phyloP scores from a whole-genome alignment of 2,888 invertebrate species.

The Pocota personata region DNA sequence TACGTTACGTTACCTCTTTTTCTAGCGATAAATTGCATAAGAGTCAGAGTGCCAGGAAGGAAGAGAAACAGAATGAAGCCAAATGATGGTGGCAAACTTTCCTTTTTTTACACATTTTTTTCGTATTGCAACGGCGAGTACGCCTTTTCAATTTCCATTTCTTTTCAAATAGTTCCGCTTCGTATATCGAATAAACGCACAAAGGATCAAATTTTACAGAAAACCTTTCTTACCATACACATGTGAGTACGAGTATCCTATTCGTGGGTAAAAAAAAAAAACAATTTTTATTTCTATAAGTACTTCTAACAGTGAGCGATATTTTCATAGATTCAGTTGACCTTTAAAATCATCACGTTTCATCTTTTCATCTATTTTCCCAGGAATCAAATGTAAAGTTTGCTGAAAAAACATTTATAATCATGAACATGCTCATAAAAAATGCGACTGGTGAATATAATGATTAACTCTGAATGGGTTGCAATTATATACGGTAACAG shows the following conservation, averaged over 20 bases:
- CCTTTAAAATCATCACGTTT: too few relatives aligned
- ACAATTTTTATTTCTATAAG: neutral
- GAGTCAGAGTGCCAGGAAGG: neutral
- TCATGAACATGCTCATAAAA: too few relatives aligned
- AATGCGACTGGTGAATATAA: too few relatives aligned
- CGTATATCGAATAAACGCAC: constrained; percentile 22
- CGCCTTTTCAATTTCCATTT: constrained; percentile 37
- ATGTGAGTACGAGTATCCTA: neutral
- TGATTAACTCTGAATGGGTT: too few relatives aligned
- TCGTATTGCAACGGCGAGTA: neutral
- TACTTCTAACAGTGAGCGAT: neutral
- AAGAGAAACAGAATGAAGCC: constrained; percentile 3
- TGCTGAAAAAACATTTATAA: too few relatives aligned
- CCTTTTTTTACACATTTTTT: constrained; percentile 4
- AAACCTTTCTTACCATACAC: neutral
- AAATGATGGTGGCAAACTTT: neutral
- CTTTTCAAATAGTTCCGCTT: neutral
- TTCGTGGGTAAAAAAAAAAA: neutral
- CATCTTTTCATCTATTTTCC: too few relatives aligned
- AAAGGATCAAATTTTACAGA: neutral
- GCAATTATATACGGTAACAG: too few relatives aligned
- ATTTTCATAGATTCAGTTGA: neutral
- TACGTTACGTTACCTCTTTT: constrained; percentile 10
- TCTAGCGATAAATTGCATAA: constrained; percentile 21
- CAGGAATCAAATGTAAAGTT: too few relatives aligned